Percentiles rank a stretch among this genome's conserved stretches.
These are phyloP conservation scores for Osmerus mordax DNA, from an alignment of 2,113 vertebrate species.

Conservation along the genomic window DNA sequence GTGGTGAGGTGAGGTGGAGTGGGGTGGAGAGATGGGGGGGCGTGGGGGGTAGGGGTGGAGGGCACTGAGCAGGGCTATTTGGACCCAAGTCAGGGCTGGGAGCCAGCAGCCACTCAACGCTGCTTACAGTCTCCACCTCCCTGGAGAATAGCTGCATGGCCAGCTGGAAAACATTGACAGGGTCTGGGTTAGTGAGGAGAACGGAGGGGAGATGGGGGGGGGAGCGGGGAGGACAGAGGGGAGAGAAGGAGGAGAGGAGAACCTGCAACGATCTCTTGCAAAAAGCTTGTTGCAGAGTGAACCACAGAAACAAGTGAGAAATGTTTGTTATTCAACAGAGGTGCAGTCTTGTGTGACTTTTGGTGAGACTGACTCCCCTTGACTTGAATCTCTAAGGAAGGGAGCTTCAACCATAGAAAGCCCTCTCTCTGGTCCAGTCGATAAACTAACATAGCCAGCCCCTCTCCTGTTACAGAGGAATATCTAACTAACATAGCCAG, in stretches of 20 bases:
- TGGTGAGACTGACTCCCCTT: no score
- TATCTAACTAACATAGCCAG: no score
- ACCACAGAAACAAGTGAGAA: constrained; percentile 16
- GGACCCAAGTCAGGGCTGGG: constrained; percentile 37
- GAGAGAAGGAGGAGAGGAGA: constrained; percentile 32
- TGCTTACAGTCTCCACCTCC: constrained; percentile 33
- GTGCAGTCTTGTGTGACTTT: no score
- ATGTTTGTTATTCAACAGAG: background rate
- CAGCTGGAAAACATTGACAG: constrained; percentile 69
- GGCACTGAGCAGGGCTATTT: constrained; percentile 28
- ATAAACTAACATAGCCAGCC: no score
- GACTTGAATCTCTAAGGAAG: no score
- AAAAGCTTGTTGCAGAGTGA: constrained; percentile 14
- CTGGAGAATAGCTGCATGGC: constrained; percentile 41
- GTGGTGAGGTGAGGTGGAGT: background rate
- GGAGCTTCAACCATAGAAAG: no score
- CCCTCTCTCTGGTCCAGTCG: no score
- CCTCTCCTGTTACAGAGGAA: no score
- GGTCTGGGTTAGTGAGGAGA: constrained; percentile 45
- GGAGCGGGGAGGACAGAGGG: constrained; percentile 20
- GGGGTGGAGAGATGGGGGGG: no score
- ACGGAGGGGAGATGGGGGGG: constrained; percentile 35
- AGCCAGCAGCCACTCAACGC: constrained; percentile 48
- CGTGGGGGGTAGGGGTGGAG: background rate
- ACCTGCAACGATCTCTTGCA: constrained; percentile 22